Percentiles rank a stretch among this genome's conserved stretches.
Conservation (phyloP, 2,797 vertebrate genomes). For the Fratercula arctica region DNA sequence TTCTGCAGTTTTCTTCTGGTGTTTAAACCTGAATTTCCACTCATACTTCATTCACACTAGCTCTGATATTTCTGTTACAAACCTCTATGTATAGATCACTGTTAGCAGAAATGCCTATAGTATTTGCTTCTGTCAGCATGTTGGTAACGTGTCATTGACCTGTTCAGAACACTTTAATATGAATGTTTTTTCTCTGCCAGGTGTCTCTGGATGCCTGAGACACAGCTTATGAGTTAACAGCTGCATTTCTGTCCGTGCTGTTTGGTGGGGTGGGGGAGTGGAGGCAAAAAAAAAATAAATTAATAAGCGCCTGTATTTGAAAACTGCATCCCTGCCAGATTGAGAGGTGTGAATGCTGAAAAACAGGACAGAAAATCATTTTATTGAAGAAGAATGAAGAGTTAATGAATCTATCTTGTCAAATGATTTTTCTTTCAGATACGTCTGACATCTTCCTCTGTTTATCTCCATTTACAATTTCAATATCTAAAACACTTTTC, state of each 20-base stretch:
- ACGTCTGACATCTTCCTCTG: neutral
- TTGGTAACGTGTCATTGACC: neutral
- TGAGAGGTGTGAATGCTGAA: neutral
- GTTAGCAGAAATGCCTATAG: neutral
- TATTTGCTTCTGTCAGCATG: neutral
- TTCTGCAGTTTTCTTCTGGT: neutral
- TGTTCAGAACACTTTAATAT: neutral
- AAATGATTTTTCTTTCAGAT: slow-evolving; percentile 22
- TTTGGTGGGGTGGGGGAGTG: rapidly evolving
- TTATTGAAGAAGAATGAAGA: neutral
- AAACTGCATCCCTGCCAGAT: neutral
- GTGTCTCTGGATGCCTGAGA: neutral
- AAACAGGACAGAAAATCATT: slow-evolving; percentile 11
- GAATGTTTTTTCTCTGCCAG: neutral
- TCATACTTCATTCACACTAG: neutral
- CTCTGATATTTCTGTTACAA: neutral
- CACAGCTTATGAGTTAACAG: neutral
- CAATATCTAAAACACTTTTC: neutral
- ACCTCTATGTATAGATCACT: neutral
- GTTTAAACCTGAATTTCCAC: neutral
- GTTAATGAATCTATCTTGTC: slow-evolving; percentile 22
- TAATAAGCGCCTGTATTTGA: neutral
- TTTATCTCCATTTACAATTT: neutral
- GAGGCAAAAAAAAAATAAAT: neutral
- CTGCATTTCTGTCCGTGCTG: neutral